Conservation (phyloP, 2,888 invertebrate genomes). For the Calameuta pallipes region DNA sequence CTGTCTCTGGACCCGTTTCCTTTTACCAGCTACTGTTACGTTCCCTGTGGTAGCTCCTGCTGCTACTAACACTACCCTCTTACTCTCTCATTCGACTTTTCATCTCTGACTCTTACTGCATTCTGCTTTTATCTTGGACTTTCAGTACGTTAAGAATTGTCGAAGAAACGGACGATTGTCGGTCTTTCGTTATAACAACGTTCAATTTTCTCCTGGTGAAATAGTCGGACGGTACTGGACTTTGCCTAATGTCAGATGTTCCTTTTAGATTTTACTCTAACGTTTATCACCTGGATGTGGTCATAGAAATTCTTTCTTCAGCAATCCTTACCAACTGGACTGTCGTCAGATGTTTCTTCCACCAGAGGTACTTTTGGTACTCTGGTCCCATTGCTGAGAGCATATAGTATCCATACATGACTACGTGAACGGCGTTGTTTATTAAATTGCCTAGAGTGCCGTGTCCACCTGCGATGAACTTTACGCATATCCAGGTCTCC, state of each 20-base stretch:
- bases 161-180: too few species aligned
- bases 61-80: background rate
- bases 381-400: conserved; percentile 86
- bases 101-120: background rate
- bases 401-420: conserved; percentile 92
- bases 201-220: background rate
- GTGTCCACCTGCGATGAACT: conserved; percentile 86
- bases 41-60: background rate
- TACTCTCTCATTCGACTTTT: background rate
- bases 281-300: background rate
- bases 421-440: conserved; percentile 86
- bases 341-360: conserved; percentile 89
- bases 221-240: background rate
- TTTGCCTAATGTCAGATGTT: background rate
- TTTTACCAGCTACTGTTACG: background rate
- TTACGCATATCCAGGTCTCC: conserved; percentile 82
- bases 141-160: background rate
- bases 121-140: background rate
- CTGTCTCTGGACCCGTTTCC: background rate
- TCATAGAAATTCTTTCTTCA: background rate
- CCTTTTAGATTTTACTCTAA: background rate
- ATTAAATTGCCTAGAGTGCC: conserved; percentile 89
- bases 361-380: conserved; percentile 89
- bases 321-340: conserved; percentile 79
- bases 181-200: background rate